Evolutionary conservation across 1,140 invertebrate species (phyloP), one percentile per base, ranked within the genome.

Genomic region (Microplitis demolitor): DNA sequence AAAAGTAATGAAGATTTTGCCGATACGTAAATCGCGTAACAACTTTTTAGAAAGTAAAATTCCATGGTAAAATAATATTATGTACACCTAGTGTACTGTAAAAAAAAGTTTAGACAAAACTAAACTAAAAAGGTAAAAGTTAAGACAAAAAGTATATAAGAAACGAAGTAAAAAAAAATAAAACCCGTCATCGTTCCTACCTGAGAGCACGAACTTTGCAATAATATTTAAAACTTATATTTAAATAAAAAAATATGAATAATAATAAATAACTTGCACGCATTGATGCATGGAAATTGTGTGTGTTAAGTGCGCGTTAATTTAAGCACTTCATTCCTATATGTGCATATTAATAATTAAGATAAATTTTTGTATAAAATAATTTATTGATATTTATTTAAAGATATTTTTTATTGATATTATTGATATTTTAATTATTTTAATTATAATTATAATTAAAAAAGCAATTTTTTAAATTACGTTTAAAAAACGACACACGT

Each of bases 251-350:
- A 66, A 71, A 72, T 45, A 45, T 45, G 11, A 45, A 11, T 45
- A 45, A 45, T 45, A 9, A 45, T 45, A 9, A 45, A 45, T 45
- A 9, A 66, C 51, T 58, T 72, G 62, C 70, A 72, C 70, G 37
- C 75, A 77, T 74, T 77, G 76, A 80, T 75, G 75, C 77, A 78
- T 78, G 77, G 78, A 74, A 54, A 51, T 50, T 50, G 16, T 79
- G 82, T 82, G 79, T 84, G 80, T 85, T 84, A 84, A 83, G 74
- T 79, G 77, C 76, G 60, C 77, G 60, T 69, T 51, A 9, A 60
- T 31, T 13, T 37, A 35, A 51, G 37, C 37, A 66, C 37, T 35
- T 31, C 37, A 35, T 35, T 66, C 37, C 35, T 66, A 33, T 14
- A 66, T 14, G 24, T 31, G 14, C 45, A 31, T 66, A 37, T 31